A percentile compares a stretch with the other conserved stretches of the same genome.
phyloP scores from a whole-genome alignment of 1,140 invertebrate genomes.

The Anastatus disparis region DNA sequence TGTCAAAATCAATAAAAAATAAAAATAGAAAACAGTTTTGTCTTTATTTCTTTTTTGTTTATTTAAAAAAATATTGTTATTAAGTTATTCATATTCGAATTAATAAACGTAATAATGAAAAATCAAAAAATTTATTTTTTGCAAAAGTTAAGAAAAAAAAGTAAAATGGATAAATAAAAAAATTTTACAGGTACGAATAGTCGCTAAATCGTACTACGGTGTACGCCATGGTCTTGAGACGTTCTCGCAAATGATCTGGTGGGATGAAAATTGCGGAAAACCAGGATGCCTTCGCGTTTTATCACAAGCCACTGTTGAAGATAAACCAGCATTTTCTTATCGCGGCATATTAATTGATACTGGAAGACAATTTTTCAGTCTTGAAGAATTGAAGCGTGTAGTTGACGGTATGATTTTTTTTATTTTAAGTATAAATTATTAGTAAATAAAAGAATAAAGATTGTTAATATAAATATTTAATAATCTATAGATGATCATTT shows the following conservation, averaged over 20 bases:
- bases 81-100: too few species aligned
- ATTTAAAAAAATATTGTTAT: too few species aligned
- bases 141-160: too few species aligned
- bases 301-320: conserved; percentile 68
- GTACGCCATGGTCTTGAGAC: conserved; percentile 84
- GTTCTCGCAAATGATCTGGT: conserved; percentile 82
- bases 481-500: too few species aligned
- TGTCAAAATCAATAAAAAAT: too few species aligned
- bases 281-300: conserved; percentile 71
- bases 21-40: too few species aligned
- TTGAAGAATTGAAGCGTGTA: conserved; percentile 74
- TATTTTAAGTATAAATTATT: neutral
- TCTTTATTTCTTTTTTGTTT: too few species aligned
- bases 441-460: too few species aligned
- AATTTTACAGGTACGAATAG: conserved; percentile 68
- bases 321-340: conserved; percentile 77
- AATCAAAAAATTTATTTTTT: too few species aligned
- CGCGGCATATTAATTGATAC: conserved; percentile 82
- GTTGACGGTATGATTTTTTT: conserved; percentile 70
- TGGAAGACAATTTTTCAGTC: conserved; percentile 78
- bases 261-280: conserved; percentile 73
- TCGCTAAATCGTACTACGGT: conserved; percentile 78
- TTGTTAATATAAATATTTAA: too few species aligned
- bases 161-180: too few species aligned
- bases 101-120: too few species aligned